phyloP scores from a whole-genome alignment of 2,797 vertebrate genomes.

The Eulemur coronatus region DNA sequence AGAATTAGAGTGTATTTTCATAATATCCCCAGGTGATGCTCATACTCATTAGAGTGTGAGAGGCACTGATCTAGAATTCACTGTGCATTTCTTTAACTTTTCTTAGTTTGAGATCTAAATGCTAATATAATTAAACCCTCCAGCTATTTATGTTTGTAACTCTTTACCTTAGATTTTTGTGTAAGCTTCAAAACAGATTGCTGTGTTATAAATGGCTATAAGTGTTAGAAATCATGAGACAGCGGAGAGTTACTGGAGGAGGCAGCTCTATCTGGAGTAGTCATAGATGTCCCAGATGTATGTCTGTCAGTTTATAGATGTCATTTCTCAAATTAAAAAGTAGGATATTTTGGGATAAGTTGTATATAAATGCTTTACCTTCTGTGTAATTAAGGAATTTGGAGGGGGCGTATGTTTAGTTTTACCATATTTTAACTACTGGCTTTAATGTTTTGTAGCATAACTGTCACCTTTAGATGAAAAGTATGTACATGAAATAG shows the following conservation, averaged over 20 bases:
- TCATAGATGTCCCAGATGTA: not conserved
- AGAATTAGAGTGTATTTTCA: not conserved
- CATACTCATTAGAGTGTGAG: not conserved
- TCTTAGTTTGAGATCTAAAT: not conserved
- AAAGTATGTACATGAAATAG: constrained; percentile 22
- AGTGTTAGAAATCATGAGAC: not conserved
- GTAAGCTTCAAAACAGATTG: not conserved
- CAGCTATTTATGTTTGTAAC: not conserved
- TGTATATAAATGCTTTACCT: not conserved
- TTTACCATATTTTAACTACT: not conserved
- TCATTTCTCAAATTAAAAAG: constrained; percentile 16
- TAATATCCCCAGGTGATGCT: not conserved
- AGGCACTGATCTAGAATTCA: not conserved
- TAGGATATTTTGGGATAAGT: not conserved
- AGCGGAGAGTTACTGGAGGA: not conserved
- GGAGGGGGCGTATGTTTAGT: not conserved
- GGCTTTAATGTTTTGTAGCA: not conserved
- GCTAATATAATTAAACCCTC: not conserved
- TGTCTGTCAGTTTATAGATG: not conserved
- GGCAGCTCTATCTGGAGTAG: not conserved
- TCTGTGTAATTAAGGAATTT: not conserved
- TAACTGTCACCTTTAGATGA: not conserved
- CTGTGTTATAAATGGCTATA: not conserved
- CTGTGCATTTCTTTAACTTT: not conserved
- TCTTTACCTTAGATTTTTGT: not conserved